Evolutionary conservation across 2,888 invertebrate species (phyloP).

Genomic region (Augochlorella aurata): DNA sequence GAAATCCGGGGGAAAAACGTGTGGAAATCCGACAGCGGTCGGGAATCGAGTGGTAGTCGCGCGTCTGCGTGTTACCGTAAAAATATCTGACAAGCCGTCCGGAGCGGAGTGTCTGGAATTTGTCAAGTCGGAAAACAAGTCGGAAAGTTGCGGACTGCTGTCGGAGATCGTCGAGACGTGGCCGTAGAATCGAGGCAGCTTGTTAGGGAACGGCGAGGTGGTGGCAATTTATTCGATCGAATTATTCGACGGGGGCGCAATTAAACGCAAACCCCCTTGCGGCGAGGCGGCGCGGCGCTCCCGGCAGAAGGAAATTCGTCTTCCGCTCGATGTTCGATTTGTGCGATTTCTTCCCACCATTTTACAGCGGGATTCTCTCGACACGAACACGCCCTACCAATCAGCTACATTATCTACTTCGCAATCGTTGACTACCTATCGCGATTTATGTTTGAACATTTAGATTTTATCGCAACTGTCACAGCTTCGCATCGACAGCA

Average conservation of each 20-base stretch:
- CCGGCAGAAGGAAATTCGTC: not conserved
- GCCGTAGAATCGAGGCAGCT: not conserved
- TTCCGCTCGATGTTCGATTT: not conserved
- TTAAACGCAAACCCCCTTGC: constrained; percentile 30
- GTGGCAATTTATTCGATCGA: constrained; percentile 53
- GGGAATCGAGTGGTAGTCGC: constrained; percentile 8
- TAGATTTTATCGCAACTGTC: too few species aligned
- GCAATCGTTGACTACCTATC: not conserved
- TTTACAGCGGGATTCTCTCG: not conserved
- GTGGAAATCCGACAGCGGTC: constrained; percentile 5
- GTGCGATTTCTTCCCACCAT: not conserved
- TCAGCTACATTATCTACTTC: constrained; percentile 16
- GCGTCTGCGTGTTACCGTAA: constrained; percentile 22
- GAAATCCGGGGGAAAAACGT: not conserved
- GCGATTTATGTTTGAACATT: too few species aligned
- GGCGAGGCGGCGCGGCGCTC: too few species aligned
- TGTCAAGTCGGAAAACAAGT: constrained; percentile 20
- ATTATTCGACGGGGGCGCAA: constrained; percentile 40
- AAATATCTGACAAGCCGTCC: constrained; percentile 16
- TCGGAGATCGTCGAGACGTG: not conserved
- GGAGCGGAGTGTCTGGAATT: not conserved
- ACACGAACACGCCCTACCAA: not conserved
- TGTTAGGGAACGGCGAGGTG: constrained; percentile 43
- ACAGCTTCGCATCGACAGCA: too few species aligned
- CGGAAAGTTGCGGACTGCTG: constrained; percentile 16